Conservation (phyloP, 1,140 invertebrate genomes). For the Drosophila rhopaloa region DNA sequence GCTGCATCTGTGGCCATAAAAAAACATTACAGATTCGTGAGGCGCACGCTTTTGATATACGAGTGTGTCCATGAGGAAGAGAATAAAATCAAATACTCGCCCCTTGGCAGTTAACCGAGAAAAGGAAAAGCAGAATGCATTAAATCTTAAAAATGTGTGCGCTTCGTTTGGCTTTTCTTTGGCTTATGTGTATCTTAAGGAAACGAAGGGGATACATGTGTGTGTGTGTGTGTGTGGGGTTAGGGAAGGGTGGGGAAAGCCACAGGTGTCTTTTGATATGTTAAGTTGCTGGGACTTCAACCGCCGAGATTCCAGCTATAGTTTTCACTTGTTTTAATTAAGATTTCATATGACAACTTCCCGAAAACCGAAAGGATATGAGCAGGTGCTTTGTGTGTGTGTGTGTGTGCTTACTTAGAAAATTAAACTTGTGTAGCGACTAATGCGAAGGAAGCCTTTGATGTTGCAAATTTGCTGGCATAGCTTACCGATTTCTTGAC, state of each 20-base stretch:
- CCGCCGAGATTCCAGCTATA: conserved; percentile 20
- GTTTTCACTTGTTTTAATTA: conserved; percentile 56
- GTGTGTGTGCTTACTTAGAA: conserved; percentile 47
- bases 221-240: not conserved
- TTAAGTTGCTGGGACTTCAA: conserved; percentile 43
- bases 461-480: conserved; percentile 26
- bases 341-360: conserved; percentile 43
- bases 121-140: conserved; percentile 28
- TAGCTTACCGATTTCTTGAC: conserved; percentile 97
- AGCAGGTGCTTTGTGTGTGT: conserved; percentile 19
- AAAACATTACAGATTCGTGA: conserved; percentile 52
- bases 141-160: conserved; percentile 52
- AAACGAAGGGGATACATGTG: conserved; percentile 8
- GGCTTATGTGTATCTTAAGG: conserved; percentile 30
- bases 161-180: conserved; percentile 38
- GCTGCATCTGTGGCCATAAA: conserved; percentile 60
- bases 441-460: conserved; percentile 43
- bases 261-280: conserved; percentile 66
- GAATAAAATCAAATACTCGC: conserved; percentile 49
- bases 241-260: conserved; percentile 14
- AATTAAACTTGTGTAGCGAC: conserved; percentile 50
- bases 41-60: conserved; percentile 36
- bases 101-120: conserved; percentile 41
- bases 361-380: conserved; percentile 16
- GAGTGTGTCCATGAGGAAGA: conserved; percentile 49